A percentile compares a stretch with the other conserved stretches of the same genome.
Conservation (phyloP, 2,113 vertebrate species). For the human region GRCh38 chr15:94141501-94142000, state of each 20-base stretch:
- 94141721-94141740: background rate
- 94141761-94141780: too few species aligned
- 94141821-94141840: background rate
- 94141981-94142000: background rate
- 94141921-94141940: background rate
- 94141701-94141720: background rate
- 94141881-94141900: background rate
- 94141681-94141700: background rate
- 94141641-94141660: background rate
- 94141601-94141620: background rate
- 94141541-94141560: background rate
- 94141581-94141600: background rate
- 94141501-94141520: background rate
- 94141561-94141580: background rate
- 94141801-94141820: background rate
- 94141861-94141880: background rate
- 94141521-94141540: background rate
- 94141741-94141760: background rate
- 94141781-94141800: background rate
- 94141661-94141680: background rate
- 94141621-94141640: background rate
- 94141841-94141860: too few species aligned
- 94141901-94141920: background rate
- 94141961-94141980: background rate
- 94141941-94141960: background rate